Evolutionary conservation across 2,113 vertebrate genomes (phyloP).

Genomic region (Amazona vittata): DNA sequence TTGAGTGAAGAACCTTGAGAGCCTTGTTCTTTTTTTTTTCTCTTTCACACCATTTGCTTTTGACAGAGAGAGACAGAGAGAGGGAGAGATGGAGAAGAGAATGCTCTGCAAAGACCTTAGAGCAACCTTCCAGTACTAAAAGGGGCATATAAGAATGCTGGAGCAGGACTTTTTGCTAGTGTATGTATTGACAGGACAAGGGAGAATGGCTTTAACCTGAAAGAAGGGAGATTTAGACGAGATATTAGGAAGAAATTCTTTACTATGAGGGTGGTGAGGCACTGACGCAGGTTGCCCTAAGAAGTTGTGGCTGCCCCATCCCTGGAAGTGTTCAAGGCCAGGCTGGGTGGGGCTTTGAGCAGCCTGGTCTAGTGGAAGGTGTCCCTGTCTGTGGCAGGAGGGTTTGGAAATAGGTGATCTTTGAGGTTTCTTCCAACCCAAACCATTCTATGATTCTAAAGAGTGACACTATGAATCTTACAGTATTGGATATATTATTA

Average conservation of each 20-base stretch:
- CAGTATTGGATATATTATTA: not conserved
- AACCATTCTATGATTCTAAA: not conserved
- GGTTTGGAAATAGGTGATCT: not conserved
- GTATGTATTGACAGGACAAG: not conserved
- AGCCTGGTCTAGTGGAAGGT: not conserved
- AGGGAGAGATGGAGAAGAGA: not conserved
- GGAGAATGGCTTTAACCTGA: not conserved
- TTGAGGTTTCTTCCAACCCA: not conserved
- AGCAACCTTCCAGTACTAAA: not conserved
- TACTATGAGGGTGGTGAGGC: not conserved
- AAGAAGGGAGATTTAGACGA: not conserved
- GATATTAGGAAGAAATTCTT: not conserved
- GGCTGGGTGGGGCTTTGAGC: not conserved
- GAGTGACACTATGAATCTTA: not conserved
- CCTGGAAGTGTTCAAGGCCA: not conserved
- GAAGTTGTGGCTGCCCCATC: not conserved
- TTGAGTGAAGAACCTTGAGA: not conserved
- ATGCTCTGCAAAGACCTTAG: not conserved
- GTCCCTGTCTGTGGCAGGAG: not conserved
- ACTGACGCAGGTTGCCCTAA: not conserved
- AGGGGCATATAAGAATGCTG: not conserved
- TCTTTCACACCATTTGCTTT: not conserved
- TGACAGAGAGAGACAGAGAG: not conserved
- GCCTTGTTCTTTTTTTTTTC: not conserved
- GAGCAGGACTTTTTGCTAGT: not conserved